Percentiles rank a stretch among this genome's conserved stretches.
Evolutionary conservation across 64 coral and sea anemone genomes (phyloP).

Genomic region (Hydrozoanthus tunicans): DNA sequence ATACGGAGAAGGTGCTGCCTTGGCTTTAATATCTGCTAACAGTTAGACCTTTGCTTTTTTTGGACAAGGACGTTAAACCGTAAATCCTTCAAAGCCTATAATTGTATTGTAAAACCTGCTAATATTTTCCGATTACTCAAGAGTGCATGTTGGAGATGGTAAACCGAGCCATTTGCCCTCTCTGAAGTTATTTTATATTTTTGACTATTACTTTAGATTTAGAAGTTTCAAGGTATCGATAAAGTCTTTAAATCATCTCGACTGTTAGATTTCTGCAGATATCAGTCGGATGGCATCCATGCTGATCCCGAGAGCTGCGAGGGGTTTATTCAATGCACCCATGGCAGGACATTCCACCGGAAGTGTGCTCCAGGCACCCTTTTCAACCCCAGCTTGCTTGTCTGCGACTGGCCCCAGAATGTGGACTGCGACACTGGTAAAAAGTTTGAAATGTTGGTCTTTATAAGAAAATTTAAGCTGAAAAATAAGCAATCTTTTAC

Average conservation of each 20-base stretch:
- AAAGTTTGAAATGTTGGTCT: background rate
- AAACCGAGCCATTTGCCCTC: too few relatives aligned
- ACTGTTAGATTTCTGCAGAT: conserved; percentile 55
- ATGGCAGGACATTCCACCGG: conserved; percentile 37
- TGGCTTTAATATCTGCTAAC: too few relatives aligned
- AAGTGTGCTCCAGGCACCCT: conserved; percentile 36
- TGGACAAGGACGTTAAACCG: too few relatives aligned
- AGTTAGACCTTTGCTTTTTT: too few relatives aligned
- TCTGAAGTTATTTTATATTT: too few relatives aligned
- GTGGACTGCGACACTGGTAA: conserved; percentile 69
- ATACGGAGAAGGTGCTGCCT: too few relatives aligned
- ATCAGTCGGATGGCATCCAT: conserved; percentile 42
- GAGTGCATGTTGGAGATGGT: too few relatives aligned
- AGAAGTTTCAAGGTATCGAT: too few relatives aligned
- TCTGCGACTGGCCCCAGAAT: conserved; percentile 78
- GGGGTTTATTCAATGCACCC: conserved; percentile 72
- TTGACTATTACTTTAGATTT: too few relatives aligned
- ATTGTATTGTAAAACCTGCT: too few relatives aligned
- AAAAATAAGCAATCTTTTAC: background rate
- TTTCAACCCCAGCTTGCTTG: conserved; percentile 57
- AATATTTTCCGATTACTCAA: too few relatives aligned
- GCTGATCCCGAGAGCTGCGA: conserved; percentile 65
- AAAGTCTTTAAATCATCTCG: background rate
- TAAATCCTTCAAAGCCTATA: too few relatives aligned
- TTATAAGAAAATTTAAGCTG: background rate